Evolutionary conservation across 2,888 invertebrate species (phyloP).

Genomic region (Morpho deidamia): DNA sequence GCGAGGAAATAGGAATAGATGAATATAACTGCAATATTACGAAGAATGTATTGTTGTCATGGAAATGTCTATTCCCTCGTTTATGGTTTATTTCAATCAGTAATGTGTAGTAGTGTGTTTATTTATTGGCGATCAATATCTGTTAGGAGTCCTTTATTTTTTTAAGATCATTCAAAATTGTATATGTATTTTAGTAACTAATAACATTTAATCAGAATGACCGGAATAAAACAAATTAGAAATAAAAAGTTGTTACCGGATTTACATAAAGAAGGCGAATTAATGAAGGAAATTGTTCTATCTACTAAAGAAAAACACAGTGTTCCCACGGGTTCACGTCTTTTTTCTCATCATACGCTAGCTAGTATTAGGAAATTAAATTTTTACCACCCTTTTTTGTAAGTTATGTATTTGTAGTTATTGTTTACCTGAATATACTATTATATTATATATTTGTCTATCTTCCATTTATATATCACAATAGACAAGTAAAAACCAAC

Average conservation of each 20-base stretch:
- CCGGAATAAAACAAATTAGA: conserved; percentile 52
- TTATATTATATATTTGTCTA: no score
- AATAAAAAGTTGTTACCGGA: conserved; percentile 66
- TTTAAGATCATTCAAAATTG: conserved; percentile 5
- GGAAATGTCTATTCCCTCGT: neutral
- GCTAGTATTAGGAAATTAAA: conserved; percentile 73
- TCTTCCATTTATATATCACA: no score
- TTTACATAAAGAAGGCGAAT: conserved; percentile 58
- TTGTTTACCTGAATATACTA: no score
- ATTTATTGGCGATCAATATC: neutral
- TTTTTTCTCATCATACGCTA: conserved; percentile 80
- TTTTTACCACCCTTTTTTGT: conserved; percentile 65
- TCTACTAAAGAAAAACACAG: conserved; percentile 59
- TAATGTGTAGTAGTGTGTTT: no score
- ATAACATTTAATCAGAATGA: conserved; percentile 31
- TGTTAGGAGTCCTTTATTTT: neutral
- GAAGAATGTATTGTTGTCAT: neutral
- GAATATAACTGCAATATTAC: no score
- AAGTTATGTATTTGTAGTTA: conserved; percentile 32
- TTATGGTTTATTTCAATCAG: neutral
- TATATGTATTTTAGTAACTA: neutral
- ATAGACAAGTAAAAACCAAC: no score
- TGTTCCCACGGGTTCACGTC: conserved; percentile 62
- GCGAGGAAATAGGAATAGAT: no score
- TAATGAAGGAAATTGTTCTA: conserved; percentile 55